phyloP scores from a whole-genome alignment of 2,113 vertebrate genomes.

The Malurus cyaneus region DNA sequence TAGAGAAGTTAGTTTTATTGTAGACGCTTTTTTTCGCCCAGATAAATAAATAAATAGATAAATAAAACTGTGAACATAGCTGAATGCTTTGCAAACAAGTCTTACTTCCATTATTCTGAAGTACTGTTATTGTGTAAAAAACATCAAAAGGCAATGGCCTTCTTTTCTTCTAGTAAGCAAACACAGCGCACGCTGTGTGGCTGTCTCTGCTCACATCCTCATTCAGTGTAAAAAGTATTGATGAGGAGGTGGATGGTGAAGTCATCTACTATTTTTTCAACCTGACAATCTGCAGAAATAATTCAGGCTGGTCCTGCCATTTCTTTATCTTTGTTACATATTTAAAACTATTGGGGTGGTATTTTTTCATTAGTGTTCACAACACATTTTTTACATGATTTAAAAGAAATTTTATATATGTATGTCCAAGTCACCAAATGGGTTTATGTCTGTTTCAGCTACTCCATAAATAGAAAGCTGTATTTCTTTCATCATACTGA shows the following conservation, averaged over 20 bases:
- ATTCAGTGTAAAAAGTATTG: neutral
- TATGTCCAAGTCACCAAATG: neutral
- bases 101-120: neutral
- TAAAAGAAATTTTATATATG: neutral
- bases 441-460: neutral
- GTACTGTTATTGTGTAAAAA: neutral
- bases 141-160: neutral
- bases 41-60: neutral
- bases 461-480: neutral
- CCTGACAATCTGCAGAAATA: neutral
- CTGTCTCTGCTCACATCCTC: neutral
- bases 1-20: neutral
- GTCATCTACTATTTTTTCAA: neutral
- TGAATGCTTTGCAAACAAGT: neutral
- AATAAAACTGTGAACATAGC: neutral
- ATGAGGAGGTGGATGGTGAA: neutral
- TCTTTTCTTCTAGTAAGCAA: neutral
- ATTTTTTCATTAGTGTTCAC: neutral
- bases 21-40: accelerated
- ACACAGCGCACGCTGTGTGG: neutral
- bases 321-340: neutral
- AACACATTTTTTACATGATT: neutral
- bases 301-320: neutral
- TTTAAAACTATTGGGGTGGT: neutral
- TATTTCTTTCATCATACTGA: neutral